phyloP scores from a whole-genome alignment of 2,113 vertebrate species.

The Puntigrus tetrazona region DNA sequence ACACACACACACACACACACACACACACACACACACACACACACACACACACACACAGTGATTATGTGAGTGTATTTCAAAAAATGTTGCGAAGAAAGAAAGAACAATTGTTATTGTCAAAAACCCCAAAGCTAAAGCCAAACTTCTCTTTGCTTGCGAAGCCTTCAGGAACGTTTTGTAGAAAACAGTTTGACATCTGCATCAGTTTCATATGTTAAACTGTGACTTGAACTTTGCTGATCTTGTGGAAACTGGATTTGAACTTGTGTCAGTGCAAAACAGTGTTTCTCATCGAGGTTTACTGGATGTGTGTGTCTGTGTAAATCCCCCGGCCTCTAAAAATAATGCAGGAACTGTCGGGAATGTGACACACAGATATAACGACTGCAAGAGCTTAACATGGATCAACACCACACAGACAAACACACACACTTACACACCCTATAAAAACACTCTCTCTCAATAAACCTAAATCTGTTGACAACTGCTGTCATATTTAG shows the following conservation, averaged over 20 bases:
- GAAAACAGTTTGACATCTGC: neutral
- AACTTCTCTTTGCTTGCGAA: neutral
- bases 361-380: conserved; percentile 49
- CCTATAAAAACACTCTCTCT: conserved; percentile 38
- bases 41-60: neutral
- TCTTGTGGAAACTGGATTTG: neutral
- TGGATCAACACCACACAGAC: conserved; percentile 47
- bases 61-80: neutral
- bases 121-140: neutral
- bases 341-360: conserved; percentile 37
- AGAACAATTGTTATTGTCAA: neutral
- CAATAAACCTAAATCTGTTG: conserved; percentile 37
- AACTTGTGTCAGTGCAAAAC: conserved; percentile 24
- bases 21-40: neutral
- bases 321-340: conserved; percentile 43
- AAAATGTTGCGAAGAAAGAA: neutral
- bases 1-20: neutral
- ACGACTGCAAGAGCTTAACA: conserved; percentile 40
- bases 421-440: conserved; percentile 32
- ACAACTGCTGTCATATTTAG: conserved; percentile 21
- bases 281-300: conserved; percentile 12
- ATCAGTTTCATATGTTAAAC: neutral
- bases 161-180: neutral
- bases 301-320: neutral
- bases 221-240: neutral